phyloP scores from a whole-genome alignment of 2,888 invertebrate species.

The Pachycephus smyrnensis region DNA sequence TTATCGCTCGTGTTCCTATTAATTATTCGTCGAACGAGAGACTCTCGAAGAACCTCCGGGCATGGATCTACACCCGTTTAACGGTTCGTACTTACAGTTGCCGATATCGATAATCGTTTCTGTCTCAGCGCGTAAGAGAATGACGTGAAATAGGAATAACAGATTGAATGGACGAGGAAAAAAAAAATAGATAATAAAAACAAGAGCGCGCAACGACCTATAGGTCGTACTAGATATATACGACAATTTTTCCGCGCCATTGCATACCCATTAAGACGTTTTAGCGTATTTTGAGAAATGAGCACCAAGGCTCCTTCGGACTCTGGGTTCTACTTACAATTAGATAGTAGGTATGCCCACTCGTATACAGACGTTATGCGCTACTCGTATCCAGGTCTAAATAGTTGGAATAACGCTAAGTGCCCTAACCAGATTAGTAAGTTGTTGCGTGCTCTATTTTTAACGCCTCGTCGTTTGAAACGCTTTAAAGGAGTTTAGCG shows the following conservation, averaged over 20 bases:
- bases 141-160: too few species aligned
- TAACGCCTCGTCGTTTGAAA: constrained; percentile 49
- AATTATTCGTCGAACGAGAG: too few species aligned
- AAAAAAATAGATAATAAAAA: too few species aligned
- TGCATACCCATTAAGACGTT: constrained; percentile 54
- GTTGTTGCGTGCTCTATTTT: constrained; percentile 67
- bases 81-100: too few species aligned
- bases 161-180: too few species aligned
- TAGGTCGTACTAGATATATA: too few species aligned
- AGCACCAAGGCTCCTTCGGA: constrained; percentile 31
- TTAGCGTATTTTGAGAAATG: constrained; percentile 61
- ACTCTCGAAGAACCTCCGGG: too few species aligned
- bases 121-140: too few species aligned
- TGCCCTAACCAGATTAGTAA: constrained; percentile 67
- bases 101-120: too few species aligned
- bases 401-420: constrained; percentile 66
- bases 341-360: background rate
- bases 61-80: too few species aligned
- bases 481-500: constrained; percentile 14
- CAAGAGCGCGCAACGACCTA: too few species aligned
- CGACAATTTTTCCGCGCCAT: constrained; percentile 33
- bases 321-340: constrained; percentile 36
- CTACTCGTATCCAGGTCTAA: constrained; percentile 59
- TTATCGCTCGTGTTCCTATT: too few species aligned
- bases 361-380: background rate